A percentile compares a stretch with the other conserved stretches of the same genome.
Evolutionary conservation across 2,888 invertebrate species (phyloP).

Genomic region (Synanthedon myopaeformis): DNA sequence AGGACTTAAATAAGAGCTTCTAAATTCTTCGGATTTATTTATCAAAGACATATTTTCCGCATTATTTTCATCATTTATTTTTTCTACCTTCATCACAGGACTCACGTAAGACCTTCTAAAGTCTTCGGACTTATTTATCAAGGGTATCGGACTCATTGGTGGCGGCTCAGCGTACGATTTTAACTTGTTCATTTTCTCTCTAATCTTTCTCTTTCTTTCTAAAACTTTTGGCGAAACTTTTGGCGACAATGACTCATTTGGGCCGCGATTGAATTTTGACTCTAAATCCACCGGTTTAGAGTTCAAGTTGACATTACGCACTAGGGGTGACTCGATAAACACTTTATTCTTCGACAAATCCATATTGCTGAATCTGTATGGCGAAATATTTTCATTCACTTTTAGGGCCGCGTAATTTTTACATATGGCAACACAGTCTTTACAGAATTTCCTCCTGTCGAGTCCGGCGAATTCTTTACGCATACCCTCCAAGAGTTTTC

Average conservation of each 20-base stretch:
- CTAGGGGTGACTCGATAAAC: conserved; percentile 40
- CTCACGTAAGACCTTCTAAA: conserved; percentile 48
- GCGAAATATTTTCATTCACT: conserved; percentile 39
- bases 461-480: conserved; percentile 26
- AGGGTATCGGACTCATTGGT: conserved; percentile 58
- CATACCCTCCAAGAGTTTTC: conserved; percentile 53
- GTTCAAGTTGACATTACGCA: conserved; percentile 30
- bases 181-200: conserved; percentile 59
- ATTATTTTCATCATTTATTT: too few species aligned
- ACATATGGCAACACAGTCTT: conserved; percentile 37
- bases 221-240: conserved; percentile 29
- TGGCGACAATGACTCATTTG: conserved; percentile 30
- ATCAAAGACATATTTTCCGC: conserved; percentile 32
- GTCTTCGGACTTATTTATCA: conserved; percentile 41
- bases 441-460: conserved; percentile 27
- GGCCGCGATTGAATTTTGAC: conserved; percentile 47
- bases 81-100: conserved; percentile 20
- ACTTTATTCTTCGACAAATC: conserved; percentile 36
- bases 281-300: conserved; percentile 57
- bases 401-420: conserved; percentile 27
- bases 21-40: conserved; percentile 39
- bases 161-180: conserved; percentile 69
- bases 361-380: conserved; percentile 36
- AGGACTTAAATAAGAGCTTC: conserved; percentile 45
- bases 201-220: conserved; percentile 34